A percentile compares a stretch with the other conserved stretches of the same genome.
phyloP scores from a whole-genome alignment of 53 echinoderm and acorn worm genomes.

The Apostichopus leukothele region DNA sequence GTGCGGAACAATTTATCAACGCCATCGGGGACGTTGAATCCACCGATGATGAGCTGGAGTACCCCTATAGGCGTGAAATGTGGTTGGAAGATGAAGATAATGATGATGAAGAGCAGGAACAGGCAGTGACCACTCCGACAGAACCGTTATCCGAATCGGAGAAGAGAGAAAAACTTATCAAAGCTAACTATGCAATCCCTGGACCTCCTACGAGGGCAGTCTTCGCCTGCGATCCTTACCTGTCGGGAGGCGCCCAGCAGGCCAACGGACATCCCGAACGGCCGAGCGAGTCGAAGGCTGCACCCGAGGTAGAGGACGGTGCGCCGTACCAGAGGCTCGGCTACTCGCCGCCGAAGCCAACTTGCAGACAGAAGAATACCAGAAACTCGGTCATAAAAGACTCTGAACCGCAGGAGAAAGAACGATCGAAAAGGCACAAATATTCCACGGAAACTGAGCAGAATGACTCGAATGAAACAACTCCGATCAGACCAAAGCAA shows the following conservation, averaged over 20 bases:
- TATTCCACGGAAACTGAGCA: not conserved
- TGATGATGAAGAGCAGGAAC: conserved; percentile 35
- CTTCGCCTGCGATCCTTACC: conserved; percentile 31
- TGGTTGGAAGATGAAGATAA: conserved; percentile 52
- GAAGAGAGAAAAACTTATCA: conserved; percentile 39
- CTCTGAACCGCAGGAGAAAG: conserved; percentile 30
- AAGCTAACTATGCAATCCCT: conserved; percentile 63
- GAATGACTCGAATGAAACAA: not conserved
- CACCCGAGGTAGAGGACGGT: not conserved
- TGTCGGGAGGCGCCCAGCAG: not conserved
- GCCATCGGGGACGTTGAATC: conserved; percentile 80
- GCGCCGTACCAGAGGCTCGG: conserved; percentile 33
- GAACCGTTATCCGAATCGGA: conserved; percentile 31
- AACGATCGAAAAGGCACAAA: conserved; percentile 37
- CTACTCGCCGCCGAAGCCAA: conserved; percentile 39
- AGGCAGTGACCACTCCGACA: not conserved
- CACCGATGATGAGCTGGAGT: conserved; percentile 66
- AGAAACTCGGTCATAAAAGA: conserved; percentile 40
- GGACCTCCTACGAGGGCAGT: conserved; percentile 52
- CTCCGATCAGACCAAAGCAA: not conserved
- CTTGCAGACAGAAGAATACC: not conserved
- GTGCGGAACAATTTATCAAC: conserved; percentile 88
- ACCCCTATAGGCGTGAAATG: conserved; percentile 40
- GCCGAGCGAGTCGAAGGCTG: not conserved
- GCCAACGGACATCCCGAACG: no score